These are phyloP conservation scores for Archaeoteleia sp. DNA, from an alignment of 2,888 invertebrate species.

Conservation along the genomic window DNA sequence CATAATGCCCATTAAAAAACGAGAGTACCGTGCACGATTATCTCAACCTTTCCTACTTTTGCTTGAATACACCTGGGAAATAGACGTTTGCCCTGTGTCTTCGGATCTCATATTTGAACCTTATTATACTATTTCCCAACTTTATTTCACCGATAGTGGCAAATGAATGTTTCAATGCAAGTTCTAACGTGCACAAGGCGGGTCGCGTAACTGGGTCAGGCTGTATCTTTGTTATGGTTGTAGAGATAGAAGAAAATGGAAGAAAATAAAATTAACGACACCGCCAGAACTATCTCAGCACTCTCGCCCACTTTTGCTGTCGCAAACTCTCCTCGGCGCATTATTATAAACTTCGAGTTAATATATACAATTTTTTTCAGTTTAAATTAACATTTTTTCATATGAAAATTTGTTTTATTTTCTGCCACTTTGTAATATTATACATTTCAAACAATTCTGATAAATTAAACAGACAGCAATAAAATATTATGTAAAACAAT, in stretches of 20 bases:
- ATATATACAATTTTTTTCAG: background rate
- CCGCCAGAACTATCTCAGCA: constrained; percentile 23
- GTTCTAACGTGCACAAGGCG: constrained; percentile 33
- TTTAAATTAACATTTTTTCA: too few species aligned
- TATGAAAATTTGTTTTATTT: too few species aligned
- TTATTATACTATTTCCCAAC: constrained; percentile 31
- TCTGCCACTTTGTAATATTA: too few species aligned
- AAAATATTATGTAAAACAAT: too few species aligned
- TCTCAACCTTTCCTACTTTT: too few species aligned
- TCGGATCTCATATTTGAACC: constrained; percentile 28
- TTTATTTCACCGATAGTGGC: constrained; percentile 35
- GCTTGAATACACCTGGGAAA: constrained; percentile 17
- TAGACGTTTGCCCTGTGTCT: constrained; percentile 16
- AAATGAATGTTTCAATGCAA: constrained; percentile 38
- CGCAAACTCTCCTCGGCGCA: constrained; percentile 27
- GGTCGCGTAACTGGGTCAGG: constrained; percentile 50
- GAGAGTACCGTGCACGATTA: too few species aligned
- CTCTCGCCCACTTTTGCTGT: constrained; percentile 37
- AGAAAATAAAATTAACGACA: constrained; percentile 49
- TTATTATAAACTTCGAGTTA: constrained; percentile 24
- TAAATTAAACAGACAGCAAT: too few species aligned
- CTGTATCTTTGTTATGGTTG: constrained; percentile 53
- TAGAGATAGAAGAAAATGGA: constrained; percentile 50
- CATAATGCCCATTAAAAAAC: background rate
- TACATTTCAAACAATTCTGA: too few species aligned